phyloP scores from a whole-genome alignment of 2,888 invertebrate genomes.

The Phaonia tiefii region DNA sequence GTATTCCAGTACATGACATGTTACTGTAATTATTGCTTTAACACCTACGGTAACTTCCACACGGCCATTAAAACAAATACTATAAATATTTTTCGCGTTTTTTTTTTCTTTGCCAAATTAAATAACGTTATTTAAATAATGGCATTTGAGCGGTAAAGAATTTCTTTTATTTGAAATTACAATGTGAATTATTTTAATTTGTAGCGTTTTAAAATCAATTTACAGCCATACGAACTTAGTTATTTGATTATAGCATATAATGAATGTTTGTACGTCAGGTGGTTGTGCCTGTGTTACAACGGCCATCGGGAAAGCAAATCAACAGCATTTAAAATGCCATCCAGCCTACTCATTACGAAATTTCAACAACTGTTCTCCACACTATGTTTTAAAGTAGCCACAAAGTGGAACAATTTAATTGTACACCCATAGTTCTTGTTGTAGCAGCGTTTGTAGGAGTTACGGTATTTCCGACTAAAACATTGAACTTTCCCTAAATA shows the following conservation, averaged over 20 bases:
- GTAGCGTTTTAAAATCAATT: conserved; percentile 1
- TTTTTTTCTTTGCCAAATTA: background rate
- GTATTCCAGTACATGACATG: too few relatives aligned
- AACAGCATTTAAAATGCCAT: conserved; percentile 48
- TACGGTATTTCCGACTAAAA: conserved; percentile 41
- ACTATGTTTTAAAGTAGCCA: conserved; percentile 51
- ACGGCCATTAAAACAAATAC: too few relatives aligned
- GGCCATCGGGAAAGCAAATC: conserved; percentile 7
- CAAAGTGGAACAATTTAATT: conserved; percentile 65
- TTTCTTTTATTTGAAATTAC: conserved; percentile 51
- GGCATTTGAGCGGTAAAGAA: conserved; percentile 29
- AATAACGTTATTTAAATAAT: background rate
- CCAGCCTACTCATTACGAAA: conserved; percentile 58
- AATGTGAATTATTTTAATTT: conserved; percentile 60
- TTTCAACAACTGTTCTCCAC: conserved; percentile 43
- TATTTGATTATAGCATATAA: background rate
- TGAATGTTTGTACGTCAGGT: background rate
- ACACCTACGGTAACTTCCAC: too few relatives aligned
- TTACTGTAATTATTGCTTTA: too few relatives aligned
- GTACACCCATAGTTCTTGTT: conserved; percentile 42
- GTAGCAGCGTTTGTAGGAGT: conserved; percentile 55
- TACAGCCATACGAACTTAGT: background rate
- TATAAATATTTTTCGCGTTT: too few relatives aligned
- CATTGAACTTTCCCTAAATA: conserved; percentile 38
- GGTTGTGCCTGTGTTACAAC: background rate